Evolutionary conservation across 2,113 vertebrate genomes (phyloP), one percentile per base, ranked within the genome.

Genomic region (Ophthalmolycus amberensis): DNA sequence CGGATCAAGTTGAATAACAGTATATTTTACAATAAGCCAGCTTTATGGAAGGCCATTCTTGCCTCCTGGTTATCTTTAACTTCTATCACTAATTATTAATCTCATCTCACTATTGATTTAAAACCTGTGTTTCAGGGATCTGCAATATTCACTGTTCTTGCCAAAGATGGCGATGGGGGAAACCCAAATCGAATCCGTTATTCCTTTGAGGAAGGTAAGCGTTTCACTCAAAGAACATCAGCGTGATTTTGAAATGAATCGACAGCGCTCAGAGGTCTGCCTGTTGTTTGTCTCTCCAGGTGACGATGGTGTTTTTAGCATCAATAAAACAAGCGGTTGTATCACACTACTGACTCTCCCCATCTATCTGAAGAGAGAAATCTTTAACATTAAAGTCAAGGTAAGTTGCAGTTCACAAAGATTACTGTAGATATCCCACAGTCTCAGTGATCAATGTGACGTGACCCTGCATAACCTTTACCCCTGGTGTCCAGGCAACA

Each of bases 151-250:
- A 97, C 94, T 3, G 96, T 99, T 67, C 82, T 93, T 50, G 98
- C 98, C 52, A 93, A 96, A 90, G 98, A 99, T 44, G 98, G 98
- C 80, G 98, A 99, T 80, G 93, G 94, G 71, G 97, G 96, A 76
- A 97, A 95, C 76, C 97, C 97, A 77, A 97, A 99, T 93, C 94
- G 59, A 46, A 88, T 99, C 71, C 67, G 83, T 75, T 99, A 99
- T 91, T 91, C 91, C 63, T 94, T 99, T 0, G 54, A 97, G n/a
- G 96, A 96, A 0, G 97, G 98, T 99, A 92, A 94, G 95, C 32
- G 22, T 40, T 50, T 71, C 9, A 44, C 3, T 54, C 22, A 34
- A 46, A 75, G 6, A 50, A 64, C 6, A 66, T 0, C 6, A 5
- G 1, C 75, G 18, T 9, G 1, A 29, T 50, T 64, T 27, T 54